Percentiles rank a stretch among this genome's conserved stretches.
Evolutionary conservation across 2,797 vertebrate genomes (phyloP).

Genomic region (Pterois miles): DNA sequence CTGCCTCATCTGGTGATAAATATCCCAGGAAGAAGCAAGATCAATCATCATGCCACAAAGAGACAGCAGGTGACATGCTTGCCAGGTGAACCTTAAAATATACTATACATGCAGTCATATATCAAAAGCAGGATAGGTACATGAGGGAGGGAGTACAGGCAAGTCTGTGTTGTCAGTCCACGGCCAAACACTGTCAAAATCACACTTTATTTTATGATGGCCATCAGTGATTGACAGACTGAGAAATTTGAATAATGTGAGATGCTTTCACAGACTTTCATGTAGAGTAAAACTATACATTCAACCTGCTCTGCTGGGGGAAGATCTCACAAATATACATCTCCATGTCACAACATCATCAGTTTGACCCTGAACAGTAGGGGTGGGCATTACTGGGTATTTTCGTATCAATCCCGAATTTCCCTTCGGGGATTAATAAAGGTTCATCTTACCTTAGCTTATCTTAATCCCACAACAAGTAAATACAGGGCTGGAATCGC

Average conservation of each 20-base stretch:
- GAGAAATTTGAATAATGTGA: slow-evolving; percentile 63
- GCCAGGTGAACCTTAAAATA: slow-evolving; percentile 83
- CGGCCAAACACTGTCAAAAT: slow-evolving; percentile 61
- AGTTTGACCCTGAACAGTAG: too few relatives aligned
- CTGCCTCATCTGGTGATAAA: slow-evolving; percentile 41
- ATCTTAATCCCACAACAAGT: too few relatives aligned
- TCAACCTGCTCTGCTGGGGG: neutral
- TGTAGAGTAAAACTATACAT: neutral
- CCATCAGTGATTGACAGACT: slow-evolving; percentile 44
- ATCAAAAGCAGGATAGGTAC: slow-evolving; percentile 79
- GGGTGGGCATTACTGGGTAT: too few relatives aligned
- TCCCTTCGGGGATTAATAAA: too few relatives aligned
- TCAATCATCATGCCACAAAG: slow-evolving; percentile 77
- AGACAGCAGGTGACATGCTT: slow-evolving; percentile 75
- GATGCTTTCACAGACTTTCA: neutral
- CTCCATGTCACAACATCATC: neutral
- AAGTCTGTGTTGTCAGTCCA: slow-evolving; percentile 56
- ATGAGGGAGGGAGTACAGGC: slow-evolving; percentile 67
- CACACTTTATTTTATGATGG: slow-evolving; percentile 65
- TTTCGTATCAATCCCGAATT: too few relatives aligned
- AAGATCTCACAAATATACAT: neutral
- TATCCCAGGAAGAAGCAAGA: slow-evolving; percentile 52
- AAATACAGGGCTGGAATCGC: too few relatives aligned
- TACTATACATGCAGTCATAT: slow-evolving; percentile 81
- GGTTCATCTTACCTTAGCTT: too few relatives aligned